phyloP scores from a whole-genome alignment of 1,140 invertebrate genomes.

The Caenorhabditis elegans region WBcel235 BX284603.4:9225001-9225500 shows the following conservation, averaged over 20 bases:
- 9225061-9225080: conserved; percentile 6
- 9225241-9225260: not conserved
- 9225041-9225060: conserved; percentile 25
- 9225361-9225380: no score
- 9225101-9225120: conserved; percentile 11
- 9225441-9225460: not conserved
- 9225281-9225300: no score
- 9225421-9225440: no score
- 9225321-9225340: no score
- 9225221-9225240: not conserved
- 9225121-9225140: conserved; percentile 25
- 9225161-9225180: conserved; percentile 7
- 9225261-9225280: no score
- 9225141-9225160: conserved; percentile 11
- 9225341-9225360: no score
- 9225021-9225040: not conserved
- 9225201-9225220: conserved; percentile 16
- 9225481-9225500: not conserved
- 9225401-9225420: no score
- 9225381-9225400: no score
- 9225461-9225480: not conserved
- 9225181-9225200: conserved; percentile 29
- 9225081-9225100: not conserved
- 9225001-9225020: no score
- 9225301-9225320: no score